Conservation (phyloP, 2,797 vertebrate species). For the Premnoplex brunnescens region DNA sequence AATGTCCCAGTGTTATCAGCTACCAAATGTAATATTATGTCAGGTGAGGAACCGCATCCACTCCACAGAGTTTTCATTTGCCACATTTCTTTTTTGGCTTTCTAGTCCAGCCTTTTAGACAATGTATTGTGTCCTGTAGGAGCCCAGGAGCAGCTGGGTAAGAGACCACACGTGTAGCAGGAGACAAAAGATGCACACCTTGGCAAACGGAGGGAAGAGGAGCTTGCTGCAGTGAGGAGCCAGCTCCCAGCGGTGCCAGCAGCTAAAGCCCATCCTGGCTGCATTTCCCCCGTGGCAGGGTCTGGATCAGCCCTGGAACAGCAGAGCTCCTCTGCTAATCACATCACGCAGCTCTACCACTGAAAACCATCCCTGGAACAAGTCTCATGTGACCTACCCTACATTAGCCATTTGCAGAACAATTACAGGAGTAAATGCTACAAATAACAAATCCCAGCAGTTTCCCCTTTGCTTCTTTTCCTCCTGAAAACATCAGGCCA, state of each 20-base stretch:
- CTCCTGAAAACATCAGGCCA: neutral
- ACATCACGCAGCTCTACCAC: neutral
- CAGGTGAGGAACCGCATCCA: neutral
- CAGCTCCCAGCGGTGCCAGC: accelerated
- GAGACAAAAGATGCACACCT: neutral
- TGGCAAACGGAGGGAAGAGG: neutral
- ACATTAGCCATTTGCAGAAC: slow-evolving; percentile 19
- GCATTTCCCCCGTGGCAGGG: neutral
- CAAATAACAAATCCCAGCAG: neutral
- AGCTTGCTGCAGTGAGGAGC: neutral
- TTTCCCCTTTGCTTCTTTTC: neutral
- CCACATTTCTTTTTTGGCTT: neutral
- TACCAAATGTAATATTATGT: neutral
- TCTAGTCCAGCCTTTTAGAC: neutral
- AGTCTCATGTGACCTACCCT: slow-evolving; percentile 1
- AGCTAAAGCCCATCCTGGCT: neutral
- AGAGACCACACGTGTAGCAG: accelerated
- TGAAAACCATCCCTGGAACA: neutral
- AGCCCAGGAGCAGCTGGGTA: neutral
- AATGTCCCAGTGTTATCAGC: neutral
- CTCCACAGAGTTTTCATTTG: neutral
- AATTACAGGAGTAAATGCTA: slow-evolving; percentile 12
- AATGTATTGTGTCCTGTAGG: accelerated
- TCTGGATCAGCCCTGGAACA: neutral
- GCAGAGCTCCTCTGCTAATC: neutral